phyloP scores from a whole-genome alignment of 2,888 invertebrate genomes.

The Idaea biselata region DNA sequence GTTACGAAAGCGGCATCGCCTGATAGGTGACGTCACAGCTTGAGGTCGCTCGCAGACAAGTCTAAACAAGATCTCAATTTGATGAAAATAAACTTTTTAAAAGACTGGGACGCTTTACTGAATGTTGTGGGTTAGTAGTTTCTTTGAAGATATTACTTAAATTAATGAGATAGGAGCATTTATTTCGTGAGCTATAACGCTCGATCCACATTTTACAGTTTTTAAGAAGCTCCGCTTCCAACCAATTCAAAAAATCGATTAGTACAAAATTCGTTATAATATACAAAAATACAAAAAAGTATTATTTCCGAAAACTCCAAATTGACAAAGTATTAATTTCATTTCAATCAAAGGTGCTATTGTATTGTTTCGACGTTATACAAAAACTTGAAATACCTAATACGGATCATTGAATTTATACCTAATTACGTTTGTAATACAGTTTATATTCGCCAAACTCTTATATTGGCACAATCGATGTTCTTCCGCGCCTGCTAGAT shows the following conservation, averaged over 20 bases:
- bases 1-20: conserved; percentile 22
- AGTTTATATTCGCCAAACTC: conserved; percentile 17
- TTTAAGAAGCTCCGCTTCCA: conserved; percentile 51
- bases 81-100: conserved; percentile 79
- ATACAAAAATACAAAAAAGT: conserved; percentile 69
- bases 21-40: conserved; percentile 33
- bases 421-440: not conserved
- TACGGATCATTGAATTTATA: conserved; percentile 6
- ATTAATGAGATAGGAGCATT: conserved; percentile 78
- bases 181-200: conserved; percentile 56
- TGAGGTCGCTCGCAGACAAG: conserved; percentile 66
- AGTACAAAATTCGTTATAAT: conserved; percentile 68
- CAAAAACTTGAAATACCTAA: conserved; percentile 5
- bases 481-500: conserved; percentile 67
- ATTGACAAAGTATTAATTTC: conserved; percentile 75
- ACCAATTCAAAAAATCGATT: conserved; percentile 60
- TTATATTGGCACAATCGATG: conserved; percentile 59
- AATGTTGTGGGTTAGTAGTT: conserved; percentile 80
- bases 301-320: conserved; percentile 74
- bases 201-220: conserved; percentile 42
- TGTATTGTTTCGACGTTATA: conserved; percentile 37
- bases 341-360: conserved; percentile 63
- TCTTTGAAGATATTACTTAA: conserved; percentile 78
- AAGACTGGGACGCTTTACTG: conserved; percentile 81
- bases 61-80: conserved; percentile 81